Base-by-base conservation (phyloP, 2,797 vertebrate genomes). In the Gephyroberyx darwinii region DNA sequence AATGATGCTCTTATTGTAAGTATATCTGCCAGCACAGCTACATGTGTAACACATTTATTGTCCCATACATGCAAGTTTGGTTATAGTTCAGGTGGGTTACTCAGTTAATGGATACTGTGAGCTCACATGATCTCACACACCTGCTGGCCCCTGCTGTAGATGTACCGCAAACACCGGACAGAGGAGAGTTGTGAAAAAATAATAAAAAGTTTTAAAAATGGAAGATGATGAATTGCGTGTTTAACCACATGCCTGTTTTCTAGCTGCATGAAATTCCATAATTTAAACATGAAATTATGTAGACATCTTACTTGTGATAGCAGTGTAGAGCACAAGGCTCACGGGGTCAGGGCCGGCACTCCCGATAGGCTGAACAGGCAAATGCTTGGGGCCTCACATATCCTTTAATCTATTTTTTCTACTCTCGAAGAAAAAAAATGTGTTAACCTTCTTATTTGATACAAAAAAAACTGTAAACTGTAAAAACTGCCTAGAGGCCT, bases 321-420 rank as follows among this genome's bases (percentile, higher is more conserved):
- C 47, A 0, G 66, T 4, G 41, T 88, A 89, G n/a, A 92, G 77
- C 50, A 89, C 66, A 13, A 89, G 52, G 54, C 85, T 88, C 48
- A 89, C 87, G 1, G 85, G 74, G 16, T 26, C 22, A 26, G 22
- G 22, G 22, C 22, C 22, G 22, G 22, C 22, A 3, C 22, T 26
- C 22, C 22, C 22, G 1, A 26, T 26, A 3, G 22, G 22, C 1
- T 26, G 22, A 26, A 26, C 22, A n/a, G n/a, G n/a, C n/a, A n/a
- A n/a, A n/a, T 3, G 1, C 22, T 26, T 26, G 22, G 22, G 22
- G 22, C 22, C 3, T 26, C 22, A 26, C 22, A 26, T 1, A 26
- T 26, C 22, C 22, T 26, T n/a, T n/a, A n/a, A n/a, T n/a, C n/a
- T n/a, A 26, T 26, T 26, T 26, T 26, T 26, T 26, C 22, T 26